Evolutionary conservation across 2,888 invertebrate species (phyloP), one percentile per base, ranked within the genome.

Genomic region (Drosophila demipolita): DNA sequence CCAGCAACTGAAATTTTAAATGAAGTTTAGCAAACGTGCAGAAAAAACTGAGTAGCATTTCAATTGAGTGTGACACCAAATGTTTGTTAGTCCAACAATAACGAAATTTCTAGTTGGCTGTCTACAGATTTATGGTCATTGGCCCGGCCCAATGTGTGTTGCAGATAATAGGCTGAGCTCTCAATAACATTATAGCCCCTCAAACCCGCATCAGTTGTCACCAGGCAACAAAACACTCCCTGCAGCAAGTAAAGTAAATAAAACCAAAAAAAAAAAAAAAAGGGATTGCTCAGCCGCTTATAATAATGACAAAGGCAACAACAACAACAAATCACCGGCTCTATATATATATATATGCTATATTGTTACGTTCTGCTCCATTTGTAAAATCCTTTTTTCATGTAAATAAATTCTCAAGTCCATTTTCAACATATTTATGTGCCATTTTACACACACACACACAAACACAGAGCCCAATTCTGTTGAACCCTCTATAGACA

Each of bases 371-470:
- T 72, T 57, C 49, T 80, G 61, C 74, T 80, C 80, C 80, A 89
- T 89, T 89, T 86, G 89, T 89, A 87, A 78, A 85, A 86, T 86
- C 85, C 85, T 78, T 89, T 87, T 86, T 86, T 89, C 29, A 86
- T 86, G 85, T 86, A 86, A 86, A 86, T 86, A 86, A 86, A 86
- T 89, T 86, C 90, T 75, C 85, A 78, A 86, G 85, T 86, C 85
- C 90, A 89, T 86, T 89, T 87, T 80, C 85, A 87, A 86, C 90
- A 89, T 86, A 86, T 86, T 86, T 89, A 89, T 86, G 88, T 88
- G 86, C 86, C 90, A 82, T 89, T 89, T 85, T 84, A 80, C 87
- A 87, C 87, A 89, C 79, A 50, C 11, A 17, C 17, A 50, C 3
- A 54, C 11, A 26, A 4, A 54, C 5, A 23, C 20, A 23, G 17